Conservation (phyloP, 2,888 invertebrate genomes). For the Aspidapion aeneum region DNA sequence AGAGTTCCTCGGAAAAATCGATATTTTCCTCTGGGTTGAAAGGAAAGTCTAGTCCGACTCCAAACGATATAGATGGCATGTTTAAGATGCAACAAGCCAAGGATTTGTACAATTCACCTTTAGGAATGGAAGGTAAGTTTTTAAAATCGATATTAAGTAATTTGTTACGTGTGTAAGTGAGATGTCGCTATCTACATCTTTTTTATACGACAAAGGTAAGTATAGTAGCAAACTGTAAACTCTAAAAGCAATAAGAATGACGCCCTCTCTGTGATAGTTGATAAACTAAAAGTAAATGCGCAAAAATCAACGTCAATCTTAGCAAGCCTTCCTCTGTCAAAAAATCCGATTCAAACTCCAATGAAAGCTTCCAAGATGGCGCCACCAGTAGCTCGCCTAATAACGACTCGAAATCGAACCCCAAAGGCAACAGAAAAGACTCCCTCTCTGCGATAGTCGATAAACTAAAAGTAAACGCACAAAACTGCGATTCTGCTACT, state of each 20-base stretch:
- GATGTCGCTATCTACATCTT: too few relatives aligned
- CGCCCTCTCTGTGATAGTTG: too few relatives aligned
- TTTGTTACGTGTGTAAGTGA: too few relatives aligned
- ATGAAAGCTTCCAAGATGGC: slow-evolving; percentile 17
- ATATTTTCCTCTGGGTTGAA: slow-evolving; percentile 59
- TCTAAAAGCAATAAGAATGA: too few relatives aligned
- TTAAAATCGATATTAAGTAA: too few relatives aligned
- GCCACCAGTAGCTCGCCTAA: background rate
- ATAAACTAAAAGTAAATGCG: too few relatives aligned
- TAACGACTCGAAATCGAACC: background rate
- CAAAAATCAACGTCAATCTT: slow-evolving; percentile 54
- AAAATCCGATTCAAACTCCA: slow-evolving; percentile 56
- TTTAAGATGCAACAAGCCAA: slow-evolving; percentile 56
- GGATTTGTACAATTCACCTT: slow-evolving; percentile 60
- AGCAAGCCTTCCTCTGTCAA: slow-evolving; percentile 56
- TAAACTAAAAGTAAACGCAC: slow-evolving; percentile 67
- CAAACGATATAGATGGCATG: slow-evolving; percentile 60
- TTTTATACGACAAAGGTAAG: too few relatives aligned
- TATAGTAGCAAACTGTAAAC: too few relatives aligned
- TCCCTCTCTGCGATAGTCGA: slow-evolving; percentile 84
- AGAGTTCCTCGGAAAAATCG: slow-evolving; percentile 60
- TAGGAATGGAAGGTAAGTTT: slow-evolving; percentile 60
- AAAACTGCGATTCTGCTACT: slow-evolving; percentile 62
- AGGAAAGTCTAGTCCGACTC: slow-evolving; percentile 65
- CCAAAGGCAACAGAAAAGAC: slow-evolving; percentile 63